Percentiles rank a stretch among this genome's conserved stretches.
phyloP scores from a whole-genome alignment of 2,797 vertebrate species.

The Tapera naevia region DNA sequence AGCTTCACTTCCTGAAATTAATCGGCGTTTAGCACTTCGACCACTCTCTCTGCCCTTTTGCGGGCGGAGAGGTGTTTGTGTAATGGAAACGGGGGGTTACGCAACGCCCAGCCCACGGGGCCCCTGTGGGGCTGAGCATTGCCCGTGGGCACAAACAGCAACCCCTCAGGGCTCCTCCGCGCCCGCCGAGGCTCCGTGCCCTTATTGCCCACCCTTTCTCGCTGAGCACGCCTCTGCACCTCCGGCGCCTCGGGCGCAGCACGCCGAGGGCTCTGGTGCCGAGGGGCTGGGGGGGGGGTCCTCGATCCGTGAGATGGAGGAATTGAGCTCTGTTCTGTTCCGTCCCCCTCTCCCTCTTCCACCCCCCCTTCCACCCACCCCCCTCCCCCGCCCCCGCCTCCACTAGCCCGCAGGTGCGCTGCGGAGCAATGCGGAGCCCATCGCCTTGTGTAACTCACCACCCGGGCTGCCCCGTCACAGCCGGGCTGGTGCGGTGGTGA shows the following conservation, averaged over 20 bases:
- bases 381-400: too few species aligned
- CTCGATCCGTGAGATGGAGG: not conserved
- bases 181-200: not conserved
- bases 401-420: not conserved
- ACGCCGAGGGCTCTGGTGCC: not conserved
- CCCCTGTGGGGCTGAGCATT: not conserved
- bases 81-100: not conserved
- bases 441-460: slow-evolving; percentile 30
- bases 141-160: not conserved
- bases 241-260: not conserved
- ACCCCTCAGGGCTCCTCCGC: not conserved
- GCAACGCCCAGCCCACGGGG: not conserved
- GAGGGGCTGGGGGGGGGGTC: not conserved
- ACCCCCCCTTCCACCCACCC: too few species aligned
- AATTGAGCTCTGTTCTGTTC: not conserved
- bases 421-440: not conserved
- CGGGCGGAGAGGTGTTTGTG: not conserved
- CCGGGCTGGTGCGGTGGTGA: not conserved
- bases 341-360: too few species aligned
- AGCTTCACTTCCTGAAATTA: not conserved
- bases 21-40: not conserved
- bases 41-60: too few species aligned
- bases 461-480: not conserved
- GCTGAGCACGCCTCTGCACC: not conserved
- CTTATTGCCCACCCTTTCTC: not conserved